A percentile compares a stretch with the other conserved stretches of the same genome.
These are phyloP conservation scores for Lampris incognitus DNA, from an alignment of 2,113 vertebrate genomes.

Conservation along the genomic window DNA sequence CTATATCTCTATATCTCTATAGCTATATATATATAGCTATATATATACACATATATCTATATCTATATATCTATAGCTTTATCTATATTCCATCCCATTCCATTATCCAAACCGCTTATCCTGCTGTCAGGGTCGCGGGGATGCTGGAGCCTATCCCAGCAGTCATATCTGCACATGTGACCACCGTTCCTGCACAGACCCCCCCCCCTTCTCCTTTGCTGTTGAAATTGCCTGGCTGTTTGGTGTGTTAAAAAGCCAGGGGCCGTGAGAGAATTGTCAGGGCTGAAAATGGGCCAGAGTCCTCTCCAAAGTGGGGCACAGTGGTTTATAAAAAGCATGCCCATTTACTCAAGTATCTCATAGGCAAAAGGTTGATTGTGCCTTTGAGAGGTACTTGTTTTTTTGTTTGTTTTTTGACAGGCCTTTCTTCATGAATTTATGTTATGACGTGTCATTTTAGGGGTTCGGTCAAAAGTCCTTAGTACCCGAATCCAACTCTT, in stretches of 20 bases:
- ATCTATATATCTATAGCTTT: no score
- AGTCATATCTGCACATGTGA: no score
- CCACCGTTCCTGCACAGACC: background rate
- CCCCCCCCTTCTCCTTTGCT: background rate
- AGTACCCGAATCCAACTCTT: no score
- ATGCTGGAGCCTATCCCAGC: no score
- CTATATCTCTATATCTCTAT: no score
- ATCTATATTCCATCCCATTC: no score
- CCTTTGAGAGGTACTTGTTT: constrained; percentile 42
- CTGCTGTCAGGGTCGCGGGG: no score
- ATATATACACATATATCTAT: no score
- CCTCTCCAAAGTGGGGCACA: constrained; percentile 75
- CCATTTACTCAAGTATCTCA: constrained; percentile 54
- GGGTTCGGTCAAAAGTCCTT: no score
- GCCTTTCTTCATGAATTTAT: background rate
- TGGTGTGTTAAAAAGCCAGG: constrained; percentile 45
- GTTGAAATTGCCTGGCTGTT: constrained; percentile 27
- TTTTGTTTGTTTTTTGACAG: background rate
- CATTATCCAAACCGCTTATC: no score
- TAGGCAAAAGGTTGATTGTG: constrained; percentile 55
- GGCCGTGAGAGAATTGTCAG: constrained; percentile 42
- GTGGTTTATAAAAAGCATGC: constrained; percentile 76
- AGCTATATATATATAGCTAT: no score
- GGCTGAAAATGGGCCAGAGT: constrained; percentile 80
- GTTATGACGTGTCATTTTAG: no score